phyloP scores from a whole-genome alignment of 2,797 vertebrate species.

The Champsocephalus esox region DNA sequence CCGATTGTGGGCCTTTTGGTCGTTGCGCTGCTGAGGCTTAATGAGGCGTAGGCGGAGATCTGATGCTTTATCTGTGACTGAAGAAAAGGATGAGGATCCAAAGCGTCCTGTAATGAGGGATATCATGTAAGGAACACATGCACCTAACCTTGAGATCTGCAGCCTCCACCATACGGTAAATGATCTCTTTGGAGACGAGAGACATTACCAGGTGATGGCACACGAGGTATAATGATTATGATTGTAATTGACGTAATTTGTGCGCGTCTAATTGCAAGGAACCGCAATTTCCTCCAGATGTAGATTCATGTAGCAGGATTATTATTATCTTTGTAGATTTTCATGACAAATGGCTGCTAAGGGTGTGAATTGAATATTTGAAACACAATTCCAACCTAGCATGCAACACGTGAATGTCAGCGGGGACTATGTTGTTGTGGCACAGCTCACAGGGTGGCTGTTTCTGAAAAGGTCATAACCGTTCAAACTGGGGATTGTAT shows the following conservation, averaged over 20 bases:
- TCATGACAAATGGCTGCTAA: constrained; percentile 12
- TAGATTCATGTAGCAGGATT: not conserved
- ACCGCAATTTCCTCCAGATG: constrained; percentile 40
- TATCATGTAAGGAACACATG: constrained; percentile 12
- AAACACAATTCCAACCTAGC: constrained; percentile 25
- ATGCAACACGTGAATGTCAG: constrained; percentile 28
- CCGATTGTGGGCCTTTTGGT: not conserved
- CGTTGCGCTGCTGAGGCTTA: not conserved
- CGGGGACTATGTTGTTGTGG: constrained; percentile 13
- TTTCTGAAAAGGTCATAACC: constrained; percentile 43
- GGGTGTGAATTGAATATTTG: constrained; percentile 37
- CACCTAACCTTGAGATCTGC: constrained; percentile 1
- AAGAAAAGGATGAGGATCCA: not conserved
- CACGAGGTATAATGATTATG: constrained; percentile 15
- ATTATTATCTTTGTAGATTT: not conserved
- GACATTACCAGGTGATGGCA: constrained; percentile 8
- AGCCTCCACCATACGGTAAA: not conserved
- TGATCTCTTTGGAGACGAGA: constrained; percentile 3
- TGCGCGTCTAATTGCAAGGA: constrained; percentile 29
- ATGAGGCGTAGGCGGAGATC: not conserved
- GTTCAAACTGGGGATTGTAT: constrained; percentile 6
- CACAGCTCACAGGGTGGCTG: constrained; percentile 25
- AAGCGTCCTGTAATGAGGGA: not conserved
- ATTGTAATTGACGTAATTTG: constrained; percentile 37
- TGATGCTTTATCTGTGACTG: not conserved